Evolutionary conservation across 2,113 vertebrate species (phyloP).

Genomic region (Alouatta palliata): DNA sequence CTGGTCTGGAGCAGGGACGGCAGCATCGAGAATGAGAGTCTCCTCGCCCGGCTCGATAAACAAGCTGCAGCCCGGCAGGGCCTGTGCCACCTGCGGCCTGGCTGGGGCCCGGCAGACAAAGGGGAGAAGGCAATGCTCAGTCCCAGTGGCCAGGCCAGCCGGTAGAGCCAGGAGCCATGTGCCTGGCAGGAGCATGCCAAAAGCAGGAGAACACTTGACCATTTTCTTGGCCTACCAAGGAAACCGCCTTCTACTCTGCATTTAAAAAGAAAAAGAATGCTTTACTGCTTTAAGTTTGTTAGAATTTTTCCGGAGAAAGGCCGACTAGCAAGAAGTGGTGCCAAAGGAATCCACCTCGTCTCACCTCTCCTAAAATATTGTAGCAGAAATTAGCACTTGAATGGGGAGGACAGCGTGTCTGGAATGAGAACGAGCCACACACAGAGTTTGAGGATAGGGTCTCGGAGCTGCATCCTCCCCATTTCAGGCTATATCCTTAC

Average conservation of each 20-base stretch:
- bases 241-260: neutral
- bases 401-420: neutral
- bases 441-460: neutral
- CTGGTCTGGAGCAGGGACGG: too few relatives aligned
- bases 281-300: slow-evolving; percentile 50
- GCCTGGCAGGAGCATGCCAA: slow-evolving; percentile 56
- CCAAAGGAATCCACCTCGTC: neutral
- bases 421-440: neutral
- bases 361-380: neutral
- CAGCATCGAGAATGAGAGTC: accelerated
- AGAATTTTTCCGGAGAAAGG: slow-evolving; percentile 45
- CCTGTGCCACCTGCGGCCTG: neutral
- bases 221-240: neutral
- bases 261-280: neutral
- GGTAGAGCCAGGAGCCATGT: slow-evolving; percentile 66
- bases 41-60: neutral
- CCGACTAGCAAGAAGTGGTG: neutral
- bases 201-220: neutral
- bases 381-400: slow-evolving; percentile 4
- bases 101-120: slow-evolving; percentile 55
- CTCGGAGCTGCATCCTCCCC: neutral
- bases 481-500: neutral
- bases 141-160: neutral
- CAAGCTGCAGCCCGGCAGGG: neutral
- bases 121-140: slow-evolving; percentile 19